These are phyloP conservation scores for Neosalanx taihuensis DNA, from an alignment of 2,797 vertebrate species.

Conservation along the genomic window DNA sequence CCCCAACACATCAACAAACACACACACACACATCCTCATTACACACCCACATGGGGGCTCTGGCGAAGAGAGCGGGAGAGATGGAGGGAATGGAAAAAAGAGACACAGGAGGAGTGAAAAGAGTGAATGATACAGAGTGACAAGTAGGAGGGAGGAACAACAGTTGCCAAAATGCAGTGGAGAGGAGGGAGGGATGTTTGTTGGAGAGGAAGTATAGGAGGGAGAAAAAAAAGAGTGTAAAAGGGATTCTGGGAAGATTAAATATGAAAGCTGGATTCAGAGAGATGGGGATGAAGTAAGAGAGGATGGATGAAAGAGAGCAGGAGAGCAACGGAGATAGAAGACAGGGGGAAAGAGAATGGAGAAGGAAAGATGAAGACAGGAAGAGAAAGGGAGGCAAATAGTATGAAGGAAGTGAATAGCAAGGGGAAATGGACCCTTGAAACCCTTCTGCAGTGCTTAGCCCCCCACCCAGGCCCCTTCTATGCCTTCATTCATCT, in stretches of 20 bases:
- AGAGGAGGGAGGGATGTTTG: neutral
- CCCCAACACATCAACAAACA: constrained; percentile 24
- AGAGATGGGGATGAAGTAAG: constrained; percentile 28
- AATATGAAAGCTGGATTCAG: constrained; percentile 10
- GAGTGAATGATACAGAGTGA: constrained; percentile 53
- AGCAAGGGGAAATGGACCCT: constrained; percentile 5
- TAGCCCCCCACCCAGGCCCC: neutral
- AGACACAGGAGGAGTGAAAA: neutral
- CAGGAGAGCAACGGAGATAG: constrained; percentile 33
- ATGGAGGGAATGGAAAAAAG: constrained; percentile 34
- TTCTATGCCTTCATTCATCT: too few species aligned
- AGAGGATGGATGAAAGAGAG: constrained; percentile 9
- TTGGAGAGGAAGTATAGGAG: neutral
- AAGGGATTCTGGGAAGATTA: too few species aligned
- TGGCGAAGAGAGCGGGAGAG: constrained; percentile 14
- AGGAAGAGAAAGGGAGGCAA: neutral
- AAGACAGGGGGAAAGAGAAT: constrained; percentile 22
- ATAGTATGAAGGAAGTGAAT: neutral
- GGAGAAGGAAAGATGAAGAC: constrained; percentile 41
- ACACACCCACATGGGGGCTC: constrained; percentile 7
- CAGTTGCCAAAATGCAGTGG: constrained; percentile 1
- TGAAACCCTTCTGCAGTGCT: neutral
- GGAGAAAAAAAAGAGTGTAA: constrained; percentile 19
- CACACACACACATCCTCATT: neutral
- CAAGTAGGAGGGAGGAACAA: constrained; percentile 23